phyloP scores from a whole-genome alignment of 2,797 vertebrate genomes.

The Sciurus vulgaris region DNA sequence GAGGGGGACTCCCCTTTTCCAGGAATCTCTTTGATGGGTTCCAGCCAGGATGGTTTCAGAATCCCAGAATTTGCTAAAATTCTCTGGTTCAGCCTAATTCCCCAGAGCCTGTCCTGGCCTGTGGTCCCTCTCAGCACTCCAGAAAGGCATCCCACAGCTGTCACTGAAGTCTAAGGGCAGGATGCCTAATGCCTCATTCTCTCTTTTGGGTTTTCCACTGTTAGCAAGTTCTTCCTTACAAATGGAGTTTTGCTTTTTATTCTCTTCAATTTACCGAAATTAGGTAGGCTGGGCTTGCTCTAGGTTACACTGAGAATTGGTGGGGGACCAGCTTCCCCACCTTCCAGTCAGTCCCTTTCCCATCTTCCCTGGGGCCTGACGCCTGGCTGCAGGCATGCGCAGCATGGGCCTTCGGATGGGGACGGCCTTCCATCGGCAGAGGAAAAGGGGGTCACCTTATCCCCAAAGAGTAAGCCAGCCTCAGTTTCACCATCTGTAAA shows the following conservation, averaged over 20 bases:
- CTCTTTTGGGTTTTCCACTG: neutral
- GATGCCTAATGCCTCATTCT: neutral
- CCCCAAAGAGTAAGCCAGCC: neutral
- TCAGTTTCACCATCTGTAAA: conserved; percentile 20
- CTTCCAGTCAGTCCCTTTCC: neutral
- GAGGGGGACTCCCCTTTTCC: neutral
- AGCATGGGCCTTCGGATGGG: fast-evolving
- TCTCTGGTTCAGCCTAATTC: neutral
- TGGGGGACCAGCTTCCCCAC: neutral
- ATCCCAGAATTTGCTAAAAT: neutral
- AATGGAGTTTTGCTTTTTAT: neutral
- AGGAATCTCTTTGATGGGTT: neutral
- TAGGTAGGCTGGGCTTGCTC: neutral
- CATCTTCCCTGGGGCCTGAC: too few species aligned
- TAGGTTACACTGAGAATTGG: neutral
- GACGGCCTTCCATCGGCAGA: neutral
- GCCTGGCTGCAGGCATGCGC: neutral
- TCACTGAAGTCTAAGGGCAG: neutral
- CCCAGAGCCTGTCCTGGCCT: neutral
- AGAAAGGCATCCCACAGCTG: neutral
- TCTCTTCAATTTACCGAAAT: neutral
- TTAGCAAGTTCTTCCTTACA: neutral
- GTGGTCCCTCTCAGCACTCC: neutral
- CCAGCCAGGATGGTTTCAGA: neutral
- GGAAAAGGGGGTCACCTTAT: neutral